phyloP scores from a whole-genome alignment of 2,888 invertebrate species.

The Metopia argyrocephala region DNA sequence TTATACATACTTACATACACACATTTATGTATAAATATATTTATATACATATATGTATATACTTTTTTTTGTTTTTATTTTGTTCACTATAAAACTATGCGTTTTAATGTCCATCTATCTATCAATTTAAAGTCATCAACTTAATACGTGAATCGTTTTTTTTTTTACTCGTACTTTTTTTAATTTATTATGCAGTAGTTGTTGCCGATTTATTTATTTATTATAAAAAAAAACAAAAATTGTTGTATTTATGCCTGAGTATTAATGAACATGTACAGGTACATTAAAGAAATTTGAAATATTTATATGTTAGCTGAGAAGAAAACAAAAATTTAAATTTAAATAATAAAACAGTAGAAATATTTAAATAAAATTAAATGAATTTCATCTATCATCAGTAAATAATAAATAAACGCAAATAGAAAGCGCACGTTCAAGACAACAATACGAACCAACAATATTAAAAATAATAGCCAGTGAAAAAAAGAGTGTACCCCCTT shows the following conservation, averaged over 20 bases:
- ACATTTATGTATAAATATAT: no score
- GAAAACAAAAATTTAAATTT: no score
- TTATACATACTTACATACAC: no score
- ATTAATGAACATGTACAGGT: no score
- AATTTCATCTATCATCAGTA: conserved; percentile 62
- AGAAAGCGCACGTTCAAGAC: conserved; percentile 64
- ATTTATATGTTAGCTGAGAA: no score
- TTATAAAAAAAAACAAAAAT: not conserved
- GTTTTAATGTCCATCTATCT: conserved; percentile 1
- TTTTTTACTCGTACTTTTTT: not conserved
- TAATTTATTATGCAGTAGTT: conserved; percentile 49
- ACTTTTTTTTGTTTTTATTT: conserved; percentile 5
- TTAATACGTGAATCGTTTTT: not conserved
- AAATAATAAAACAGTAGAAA: conserved; percentile 43
- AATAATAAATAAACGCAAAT: conserved; percentile 65
- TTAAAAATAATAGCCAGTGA: conserved; percentile 23
- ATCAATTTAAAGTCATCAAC: not conserved
- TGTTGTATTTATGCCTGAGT: no score
- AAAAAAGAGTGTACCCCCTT: conserved; percentile 5
- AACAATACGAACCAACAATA: conserved; percentile 7
- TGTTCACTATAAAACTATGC: not conserved
- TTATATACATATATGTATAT: no score
- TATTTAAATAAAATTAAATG: conserved; percentile 57
- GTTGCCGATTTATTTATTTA: conserved; percentile 42
- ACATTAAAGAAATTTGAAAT: no score